These are phyloP conservation scores for Tortricodes alternella DNA, from an alignment of 2,888 invertebrate genomes.

Conservation along the genomic window DNA sequence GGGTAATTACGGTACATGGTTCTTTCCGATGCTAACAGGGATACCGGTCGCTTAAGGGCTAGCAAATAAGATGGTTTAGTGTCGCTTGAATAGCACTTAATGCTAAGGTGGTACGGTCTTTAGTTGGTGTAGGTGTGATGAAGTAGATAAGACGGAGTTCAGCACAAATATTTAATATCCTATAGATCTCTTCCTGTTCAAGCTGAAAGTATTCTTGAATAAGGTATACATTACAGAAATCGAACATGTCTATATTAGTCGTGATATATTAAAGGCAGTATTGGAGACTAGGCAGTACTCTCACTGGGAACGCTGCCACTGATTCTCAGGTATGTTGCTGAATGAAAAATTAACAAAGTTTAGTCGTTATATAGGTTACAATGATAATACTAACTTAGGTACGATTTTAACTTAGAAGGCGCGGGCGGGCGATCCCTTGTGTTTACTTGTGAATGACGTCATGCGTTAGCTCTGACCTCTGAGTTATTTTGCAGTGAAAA, in stretches of 20 bases:
- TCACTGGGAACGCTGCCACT: background rate
- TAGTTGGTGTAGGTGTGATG: background rate
- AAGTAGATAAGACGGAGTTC: background rate
- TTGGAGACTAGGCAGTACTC: background rate
- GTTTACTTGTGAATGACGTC: too few relatives aligned
- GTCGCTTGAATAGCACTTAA: background rate
- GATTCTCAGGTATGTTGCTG: background rate
- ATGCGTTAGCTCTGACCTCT: too few relatives aligned
- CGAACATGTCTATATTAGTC: background rate
- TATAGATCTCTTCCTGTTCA: constrained; percentile 5
- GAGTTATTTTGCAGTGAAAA: too few relatives aligned
- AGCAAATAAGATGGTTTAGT: background rate
- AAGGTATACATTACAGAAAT: too few relatives aligned
- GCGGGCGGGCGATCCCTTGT: too few relatives aligned
- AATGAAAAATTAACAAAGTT: constrained; percentile 1
- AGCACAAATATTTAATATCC: background rate
- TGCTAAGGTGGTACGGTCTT: background rate
- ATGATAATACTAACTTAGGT: background rate
- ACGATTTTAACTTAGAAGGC: too few relatives aligned
- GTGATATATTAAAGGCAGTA: background rate
- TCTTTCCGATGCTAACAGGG: constrained; percentile 25
- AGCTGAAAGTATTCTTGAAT: background rate
- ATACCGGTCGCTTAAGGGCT: constrained; percentile 7
- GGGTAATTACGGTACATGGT: constrained; percentile 32
- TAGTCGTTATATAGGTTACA: background rate